Evolutionary conservation across 2,797 vertebrate species (phyloP).

Genomic region (Hafferia zeledoni): DNA sequence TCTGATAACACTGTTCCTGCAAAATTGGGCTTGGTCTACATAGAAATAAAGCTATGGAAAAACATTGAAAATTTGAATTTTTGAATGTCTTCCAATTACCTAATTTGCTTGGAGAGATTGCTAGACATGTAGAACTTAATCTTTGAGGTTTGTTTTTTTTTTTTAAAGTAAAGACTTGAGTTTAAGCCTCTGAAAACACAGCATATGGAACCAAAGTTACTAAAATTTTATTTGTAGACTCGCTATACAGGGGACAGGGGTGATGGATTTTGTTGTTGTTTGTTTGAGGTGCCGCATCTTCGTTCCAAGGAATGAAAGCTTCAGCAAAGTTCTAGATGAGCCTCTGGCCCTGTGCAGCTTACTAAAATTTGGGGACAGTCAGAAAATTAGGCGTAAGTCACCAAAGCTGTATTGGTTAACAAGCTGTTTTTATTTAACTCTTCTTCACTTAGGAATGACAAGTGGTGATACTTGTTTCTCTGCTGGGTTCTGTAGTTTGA

Average conservation of each 20-base stretch:
- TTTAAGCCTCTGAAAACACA: not conserved
- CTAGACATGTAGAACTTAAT: not conserved
- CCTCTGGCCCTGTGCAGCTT: not conserved
- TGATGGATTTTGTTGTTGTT: not conserved
- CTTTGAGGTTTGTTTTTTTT: not conserved
- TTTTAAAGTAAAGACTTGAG: not conserved
- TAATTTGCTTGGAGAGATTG: not conserved
- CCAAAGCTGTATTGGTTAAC: not conserved
- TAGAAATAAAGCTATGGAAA: not conserved
- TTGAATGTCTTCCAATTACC: not conserved
- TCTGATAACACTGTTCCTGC: not conserved
- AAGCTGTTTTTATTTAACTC: slow-evolving; percentile 5
- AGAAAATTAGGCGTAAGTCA: not conserved
- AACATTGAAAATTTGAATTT: not conserved
- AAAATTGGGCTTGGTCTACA: not conserved
- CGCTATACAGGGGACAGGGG: fast-evolving
- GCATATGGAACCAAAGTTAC: not conserved
- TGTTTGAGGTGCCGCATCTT: not conserved
- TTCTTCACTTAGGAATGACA: not conserved
- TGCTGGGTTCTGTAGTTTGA: not conserved
- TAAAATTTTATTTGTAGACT: not conserved
- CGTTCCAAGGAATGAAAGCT: not conserved
- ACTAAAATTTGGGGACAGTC: not conserved
- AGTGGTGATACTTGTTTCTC: not conserved
- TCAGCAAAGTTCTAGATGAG: not conserved